phyloP scores from a whole-genome alignment of 2,113 vertebrate species.

The Haemorhous mexicanus region DNA sequence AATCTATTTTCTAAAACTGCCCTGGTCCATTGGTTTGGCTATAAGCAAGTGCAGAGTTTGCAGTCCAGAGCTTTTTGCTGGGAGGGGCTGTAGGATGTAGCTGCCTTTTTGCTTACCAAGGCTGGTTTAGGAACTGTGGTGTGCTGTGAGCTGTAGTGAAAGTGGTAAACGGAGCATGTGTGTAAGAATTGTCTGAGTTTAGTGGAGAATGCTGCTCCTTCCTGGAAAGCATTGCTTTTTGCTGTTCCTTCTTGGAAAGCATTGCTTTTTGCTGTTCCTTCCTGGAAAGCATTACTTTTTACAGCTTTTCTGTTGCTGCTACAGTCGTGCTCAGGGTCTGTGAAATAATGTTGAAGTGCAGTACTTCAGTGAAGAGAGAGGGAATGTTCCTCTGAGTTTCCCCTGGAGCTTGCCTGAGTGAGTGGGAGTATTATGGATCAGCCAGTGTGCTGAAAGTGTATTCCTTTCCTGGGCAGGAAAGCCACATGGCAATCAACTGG shows the following conservation, averaged over 20 bases:
- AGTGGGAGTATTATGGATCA: not conserved
- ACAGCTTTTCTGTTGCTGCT: not conserved
- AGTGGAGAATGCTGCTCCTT: not conserved
- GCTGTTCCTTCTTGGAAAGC: not conserved
- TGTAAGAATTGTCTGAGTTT: not conserved
- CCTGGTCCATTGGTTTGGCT: not conserved
- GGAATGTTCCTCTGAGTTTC: not conserved
- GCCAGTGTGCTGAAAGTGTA: not conserved
- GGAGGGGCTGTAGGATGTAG: not conserved
- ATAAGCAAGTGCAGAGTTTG: not conserved
- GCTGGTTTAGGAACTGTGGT: not conserved
- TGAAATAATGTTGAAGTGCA: not conserved
- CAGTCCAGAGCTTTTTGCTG: not conserved
- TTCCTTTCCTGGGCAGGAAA: not conserved
- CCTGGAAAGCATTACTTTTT: not conserved
- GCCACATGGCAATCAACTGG: not conserved
- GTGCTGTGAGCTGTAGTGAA: not conserved
- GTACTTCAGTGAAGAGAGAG: not conserved
- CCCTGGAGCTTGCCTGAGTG: not conserved
- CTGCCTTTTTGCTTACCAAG: conserved; percentile 9
- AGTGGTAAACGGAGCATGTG: not conserved
- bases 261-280: not conserved
- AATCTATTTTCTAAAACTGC: not conserved
- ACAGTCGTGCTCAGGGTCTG: not conserved
- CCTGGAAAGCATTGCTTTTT: not conserved